Base-by-base conservation (phyloP, 2,888 invertebrate genomes). In the Agriopis aurantiaria region DNA sequence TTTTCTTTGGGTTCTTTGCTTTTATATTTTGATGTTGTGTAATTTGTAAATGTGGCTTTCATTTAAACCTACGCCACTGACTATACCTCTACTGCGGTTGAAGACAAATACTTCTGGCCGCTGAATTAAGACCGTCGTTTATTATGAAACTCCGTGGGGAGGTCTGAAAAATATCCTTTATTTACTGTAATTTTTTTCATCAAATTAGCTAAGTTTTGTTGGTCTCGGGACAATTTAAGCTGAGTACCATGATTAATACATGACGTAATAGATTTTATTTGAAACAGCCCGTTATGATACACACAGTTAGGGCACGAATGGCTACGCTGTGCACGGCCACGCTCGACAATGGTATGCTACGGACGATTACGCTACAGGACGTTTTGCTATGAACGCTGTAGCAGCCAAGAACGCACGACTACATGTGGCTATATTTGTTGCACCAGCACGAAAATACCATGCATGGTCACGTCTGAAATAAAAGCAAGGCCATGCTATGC, bases 41-140 rank as follows among this genome's bases (percentile, higher is more conserved):
- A 23, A 23, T 23, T 23, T 23, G 17, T 23, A 23, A 2, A 23
- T 23, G 17, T 23, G 33, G 33, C 33, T 33, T 33, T 33, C 33
- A 5, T 33, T 33, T 33, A 33, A 33, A 33, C 4, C 33, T 9
- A 46, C 46, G 23, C n/a, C 58, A 64, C 60, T 69, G 64, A 5
- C 7, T n/a, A 5, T 33, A 10, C 49, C 7, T 56, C 8, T 40
- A 52, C 17, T 51, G 65, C 33, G 59, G 56, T 59, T 60, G 55
- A 73, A 73, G 72, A 73, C 68, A 75, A 73, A 75, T 73, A 63
- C 52, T 53, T 51, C n/a, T 63, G 66, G 66, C 61, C 66, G 61
- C 56, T 60, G 64, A 72, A 73, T 76, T 75, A 75, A 69, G 73
- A 55, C 53, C 63, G 63, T 55, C 72, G 58, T 75, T 76, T 72